Base-by-base conservation (phyloP, 2,888 invertebrate species). In the Drosophila hamatofila region DNA sequence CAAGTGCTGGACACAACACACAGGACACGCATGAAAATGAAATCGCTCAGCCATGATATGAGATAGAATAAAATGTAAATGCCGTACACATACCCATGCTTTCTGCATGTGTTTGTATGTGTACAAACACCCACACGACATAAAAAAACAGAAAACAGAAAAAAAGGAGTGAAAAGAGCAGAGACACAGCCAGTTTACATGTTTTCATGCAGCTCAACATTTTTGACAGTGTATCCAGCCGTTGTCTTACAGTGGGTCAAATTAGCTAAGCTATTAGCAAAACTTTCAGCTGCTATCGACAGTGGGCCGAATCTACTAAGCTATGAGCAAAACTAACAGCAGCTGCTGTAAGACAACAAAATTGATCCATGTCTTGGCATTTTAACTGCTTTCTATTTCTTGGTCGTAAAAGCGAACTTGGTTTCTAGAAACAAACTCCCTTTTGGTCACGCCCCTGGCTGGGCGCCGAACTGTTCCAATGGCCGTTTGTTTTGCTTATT, bases 401-500 rank as follows among this genome's bases (percentile, higher is more conserved):
- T 59, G 72, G 63, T 72, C 76, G 69, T 81, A 73, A 76, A 79
- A 64, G 30, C 9, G 27, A 78, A 73, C 59, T 72, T 69, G 73
- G 46, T 66, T 76, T 69, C 67, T 66, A 65, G 71, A 70, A 78
- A 69, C 73, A 65, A 75, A 67, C 18, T 64, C 64, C 61, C 68
- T 51, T 59, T 42, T 21, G 67, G 58, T 52, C 61, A 63, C 48
- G 75, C 59, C 59, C 57, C 42, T 73, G 82, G 79, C 72, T 79
- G 70, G 71, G 51, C 58, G 55, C 71, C 64, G 78, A 78, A 74
- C 83, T 82, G 81, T 73, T 78, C 83, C 81, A 76, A 54, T 85
- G 78, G 48, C 72, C 85, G 85, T 83, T 81, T 83, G 74, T 87
- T 83, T 81, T 72, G 75, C 84, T 86, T 84, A 78, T 86, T 83